These are phyloP conservation scores for Planococcus citri DNA, from an alignment of 1,140 invertebrate species.

Conservation along the genomic window DNA sequence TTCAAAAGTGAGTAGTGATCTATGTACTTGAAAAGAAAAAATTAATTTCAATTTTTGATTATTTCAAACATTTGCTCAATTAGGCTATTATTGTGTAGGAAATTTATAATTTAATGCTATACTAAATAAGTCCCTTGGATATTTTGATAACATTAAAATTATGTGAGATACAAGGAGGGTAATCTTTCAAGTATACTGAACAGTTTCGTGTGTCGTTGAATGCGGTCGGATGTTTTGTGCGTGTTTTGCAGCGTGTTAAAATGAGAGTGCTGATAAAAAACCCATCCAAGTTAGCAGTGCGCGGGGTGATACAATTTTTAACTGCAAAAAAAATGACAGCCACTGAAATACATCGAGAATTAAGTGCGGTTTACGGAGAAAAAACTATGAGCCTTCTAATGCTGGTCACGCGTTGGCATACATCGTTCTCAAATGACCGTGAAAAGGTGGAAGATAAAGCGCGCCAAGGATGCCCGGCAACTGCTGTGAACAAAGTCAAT, in stretches of 20 bases:
- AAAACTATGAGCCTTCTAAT: constrained; percentile 14
- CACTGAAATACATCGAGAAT: constrained; percentile 20
- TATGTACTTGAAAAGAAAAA: too few species aligned
- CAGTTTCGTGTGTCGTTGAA: neutral
- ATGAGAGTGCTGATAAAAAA: neutral
- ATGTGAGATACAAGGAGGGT: neutral
- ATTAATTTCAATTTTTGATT: too few species aligned
- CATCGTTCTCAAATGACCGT: neutral
- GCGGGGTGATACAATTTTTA: constrained; percentile 5
- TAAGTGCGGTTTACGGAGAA: constrained; percentile 2
- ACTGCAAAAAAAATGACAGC: constrained; percentile 1
- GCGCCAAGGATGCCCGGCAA: neutral
- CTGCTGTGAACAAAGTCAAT: neutral
- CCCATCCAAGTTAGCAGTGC: neutral
- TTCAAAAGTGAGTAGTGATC: too few species aligned
- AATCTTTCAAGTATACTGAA: neutral
- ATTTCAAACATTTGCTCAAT: too few species aligned
- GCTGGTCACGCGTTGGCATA: constrained; percentile 1
- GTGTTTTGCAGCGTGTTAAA: neutral
- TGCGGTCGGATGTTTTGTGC: neutral
- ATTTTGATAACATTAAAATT: too few species aligned
- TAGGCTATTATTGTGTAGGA: too few species aligned
- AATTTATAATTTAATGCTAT: too few species aligned
- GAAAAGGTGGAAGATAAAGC: constrained; percentile 11
- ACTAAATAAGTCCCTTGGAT: too few species aligned